phyloP scores from a whole-genome alignment of 2,888 invertebrate genomes.

The Mimachlamys varia region DNA sequence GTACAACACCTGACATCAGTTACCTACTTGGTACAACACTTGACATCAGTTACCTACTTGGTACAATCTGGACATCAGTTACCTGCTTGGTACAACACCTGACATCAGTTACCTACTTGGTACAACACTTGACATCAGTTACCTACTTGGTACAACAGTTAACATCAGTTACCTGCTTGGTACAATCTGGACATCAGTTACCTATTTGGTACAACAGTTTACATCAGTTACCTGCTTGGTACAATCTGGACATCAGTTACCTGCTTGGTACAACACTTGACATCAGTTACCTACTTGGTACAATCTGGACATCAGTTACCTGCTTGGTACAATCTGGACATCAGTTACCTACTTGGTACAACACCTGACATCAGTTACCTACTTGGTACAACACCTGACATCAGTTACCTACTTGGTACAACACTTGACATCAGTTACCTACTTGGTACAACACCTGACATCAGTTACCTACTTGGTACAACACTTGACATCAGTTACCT shows the following conservation, averaged over 20 bases:
- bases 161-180: slow-evolving; percentile 74
- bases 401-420: slow-evolving; percentile 76
- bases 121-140: too few relatives aligned
- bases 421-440: too few relatives aligned
- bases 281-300: slow-evolving; percentile 72
- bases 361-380: too few relatives aligned
- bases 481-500: too few relatives aligned
- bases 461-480: slow-evolving; percentile 76
- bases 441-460: slow-evolving; percentile 75
- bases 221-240: slow-evolving; percentile 73
- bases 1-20: too few relatives aligned
- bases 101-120: slow-evolving; percentile 74
- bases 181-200: slow-evolving; percentile 80
- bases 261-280: slow-evolving; percentile 74
- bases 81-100: slow-evolving; percentile 76
- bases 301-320: slow-evolving; percentile 80
- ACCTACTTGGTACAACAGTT: slow-evolving; percentile 76
- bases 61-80: slow-evolving; percentile 80
- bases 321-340: slow-evolving; percentile 78
- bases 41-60: too few relatives aligned
- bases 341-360: slow-evolving; percentile 76
- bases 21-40: slow-evolving; percentile 76
- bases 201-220: slow-evolving; percentile 75
- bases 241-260: slow-evolving; percentile 80
- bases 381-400: slow-evolving; percentile 75